Evolutionary conservation across 2,113 vertebrate genomes (phyloP).

Genomic region (Coptodon rendalli): DNA sequence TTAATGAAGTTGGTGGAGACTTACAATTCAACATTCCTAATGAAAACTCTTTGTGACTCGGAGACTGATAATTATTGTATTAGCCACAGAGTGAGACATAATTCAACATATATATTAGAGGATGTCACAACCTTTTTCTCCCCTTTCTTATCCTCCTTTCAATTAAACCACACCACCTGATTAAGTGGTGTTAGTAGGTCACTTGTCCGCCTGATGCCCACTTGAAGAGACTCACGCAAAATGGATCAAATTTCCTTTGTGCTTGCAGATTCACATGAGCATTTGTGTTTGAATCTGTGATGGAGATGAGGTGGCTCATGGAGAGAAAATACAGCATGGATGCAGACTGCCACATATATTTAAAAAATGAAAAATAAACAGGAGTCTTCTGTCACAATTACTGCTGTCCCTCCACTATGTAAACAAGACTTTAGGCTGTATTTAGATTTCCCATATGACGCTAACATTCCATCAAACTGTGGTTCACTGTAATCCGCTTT

Average conservation of each 20-base stretch:
- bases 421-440: slow-evolving; percentile 44
- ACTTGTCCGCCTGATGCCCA: neutral
- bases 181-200: neutral
- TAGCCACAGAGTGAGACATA: neutral
- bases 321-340: neutral
- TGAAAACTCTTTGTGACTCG: slow-evolving; percentile 18
- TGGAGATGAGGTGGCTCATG: neutral
- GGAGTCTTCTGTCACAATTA: slow-evolving; percentile 42
- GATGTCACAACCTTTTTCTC: neutral
- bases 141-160: neutral
- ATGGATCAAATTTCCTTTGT: neutral
- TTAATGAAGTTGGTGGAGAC: neutral
- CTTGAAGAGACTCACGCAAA: neutral
- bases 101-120: neutral
- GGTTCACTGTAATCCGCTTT: slow-evolving; percentile 24
- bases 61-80: neutral
- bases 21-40: neutral
- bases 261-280: neutral
- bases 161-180: neutral
- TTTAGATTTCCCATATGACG: slow-evolving; percentile 29
- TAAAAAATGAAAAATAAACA: neutral
- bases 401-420: slow-evolving; percentile 17
- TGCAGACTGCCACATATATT: neutral
- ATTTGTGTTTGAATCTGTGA: neutral
- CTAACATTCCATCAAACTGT: neutral